Percentiles rank a stretch among this genome's conserved stretches.
Evolutionary conservation across 2,113 vertebrate species (phyloP).

Genomic region (Brachionichthys hirsutus): DNA sequence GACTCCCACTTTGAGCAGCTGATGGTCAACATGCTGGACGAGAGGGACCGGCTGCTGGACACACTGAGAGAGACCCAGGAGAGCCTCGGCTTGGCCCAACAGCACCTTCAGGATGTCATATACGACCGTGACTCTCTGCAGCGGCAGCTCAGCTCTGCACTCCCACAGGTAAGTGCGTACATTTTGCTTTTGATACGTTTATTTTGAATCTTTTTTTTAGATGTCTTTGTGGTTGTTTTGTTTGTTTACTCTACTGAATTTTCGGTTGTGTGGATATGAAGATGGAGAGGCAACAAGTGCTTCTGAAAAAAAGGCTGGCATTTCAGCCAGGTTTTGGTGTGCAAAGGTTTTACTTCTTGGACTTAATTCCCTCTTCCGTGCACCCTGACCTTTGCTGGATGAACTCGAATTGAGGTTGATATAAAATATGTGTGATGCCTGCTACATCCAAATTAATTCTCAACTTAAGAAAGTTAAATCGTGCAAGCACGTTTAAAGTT

Average conservation of each 20-base stretch:
- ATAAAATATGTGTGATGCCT: no score
- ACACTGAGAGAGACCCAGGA: slow-evolving; percentile 98
- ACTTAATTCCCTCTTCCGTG: neutral
- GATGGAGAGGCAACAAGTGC: neutral
- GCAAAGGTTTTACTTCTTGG: no score
- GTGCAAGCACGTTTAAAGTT: neutral
- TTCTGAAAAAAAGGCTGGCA: neutral
- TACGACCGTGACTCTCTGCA: slow-evolving; percentile 96
- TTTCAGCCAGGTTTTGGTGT: no score
- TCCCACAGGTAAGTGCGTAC: slow-evolving; percentile 87
- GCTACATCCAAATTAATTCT: neutral
- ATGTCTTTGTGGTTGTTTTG: neutral
- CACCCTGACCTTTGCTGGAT: neutral
- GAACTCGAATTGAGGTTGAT: no score
- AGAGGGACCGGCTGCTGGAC: slow-evolving; percentile 94
- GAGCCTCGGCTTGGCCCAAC: slow-evolving; percentile 93
- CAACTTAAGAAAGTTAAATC: slow-evolving; percentile 1
- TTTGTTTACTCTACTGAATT: neutral
- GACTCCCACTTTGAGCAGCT: slow-evolving; percentile 99
- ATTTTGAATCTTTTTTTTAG: no score
- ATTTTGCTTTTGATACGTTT: no score
- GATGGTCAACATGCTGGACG: slow-evolving; percentile 99
- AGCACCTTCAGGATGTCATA: slow-evolving; percentile 96
- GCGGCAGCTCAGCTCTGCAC: slow-evolving; percentile 94
- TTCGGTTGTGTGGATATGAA: neutral